Conservation (phyloP, 30 jellyfish, hydroid and myxozoan species). For the Chironex yamaguchii region DNA sequence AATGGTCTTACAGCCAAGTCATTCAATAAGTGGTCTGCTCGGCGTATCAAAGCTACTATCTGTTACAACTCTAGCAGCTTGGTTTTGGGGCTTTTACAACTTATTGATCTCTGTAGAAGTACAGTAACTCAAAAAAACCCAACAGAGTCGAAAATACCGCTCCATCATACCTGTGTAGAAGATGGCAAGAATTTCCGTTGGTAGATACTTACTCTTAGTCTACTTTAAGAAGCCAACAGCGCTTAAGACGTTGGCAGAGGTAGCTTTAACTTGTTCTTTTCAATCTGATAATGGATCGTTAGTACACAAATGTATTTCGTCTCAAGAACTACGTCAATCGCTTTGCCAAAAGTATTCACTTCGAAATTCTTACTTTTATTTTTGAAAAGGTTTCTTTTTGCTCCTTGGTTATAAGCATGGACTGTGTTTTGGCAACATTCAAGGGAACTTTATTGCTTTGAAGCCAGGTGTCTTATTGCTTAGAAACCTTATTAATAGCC, state of each 20-base stretch:
- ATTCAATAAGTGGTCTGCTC: constrained; percentile 25
- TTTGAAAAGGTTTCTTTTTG: constrained; percentile 1
- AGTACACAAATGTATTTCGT: constrained; percentile 9
- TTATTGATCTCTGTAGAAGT: constrained; percentile 20
- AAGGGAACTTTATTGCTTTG: too few species aligned
- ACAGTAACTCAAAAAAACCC: constrained; percentile 55
- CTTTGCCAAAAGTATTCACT: neutral
- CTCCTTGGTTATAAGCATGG: constrained; percentile 35
- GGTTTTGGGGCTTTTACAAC: constrained; percentile 50
- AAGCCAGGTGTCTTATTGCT: constrained; percentile 34
- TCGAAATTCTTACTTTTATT: neutral
- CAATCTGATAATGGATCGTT: constrained; percentile 13
- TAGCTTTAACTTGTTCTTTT: constrained; percentile 19
- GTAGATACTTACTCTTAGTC: constrained; percentile 18
- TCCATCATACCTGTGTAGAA: constrained; percentile 38
- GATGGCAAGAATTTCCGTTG: neutral
- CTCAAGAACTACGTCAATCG: constrained; percentile 1
- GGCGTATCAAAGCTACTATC: constrained; percentile 54
- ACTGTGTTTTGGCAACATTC: constrained; percentile 42
- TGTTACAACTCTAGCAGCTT: constrained; percentile 37
- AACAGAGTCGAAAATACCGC: constrained; percentile 44
- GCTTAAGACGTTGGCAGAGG: constrained; percentile 38
- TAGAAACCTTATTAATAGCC: constrained; percentile 7
- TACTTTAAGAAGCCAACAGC: constrained; percentile 37
- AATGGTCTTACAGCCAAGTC: constrained; percentile 45